These are phyloP conservation scores for Peromyscus eremicus DNA, from an alignment of 2,797 vertebrate species.

Conservation along the genomic window DNA sequence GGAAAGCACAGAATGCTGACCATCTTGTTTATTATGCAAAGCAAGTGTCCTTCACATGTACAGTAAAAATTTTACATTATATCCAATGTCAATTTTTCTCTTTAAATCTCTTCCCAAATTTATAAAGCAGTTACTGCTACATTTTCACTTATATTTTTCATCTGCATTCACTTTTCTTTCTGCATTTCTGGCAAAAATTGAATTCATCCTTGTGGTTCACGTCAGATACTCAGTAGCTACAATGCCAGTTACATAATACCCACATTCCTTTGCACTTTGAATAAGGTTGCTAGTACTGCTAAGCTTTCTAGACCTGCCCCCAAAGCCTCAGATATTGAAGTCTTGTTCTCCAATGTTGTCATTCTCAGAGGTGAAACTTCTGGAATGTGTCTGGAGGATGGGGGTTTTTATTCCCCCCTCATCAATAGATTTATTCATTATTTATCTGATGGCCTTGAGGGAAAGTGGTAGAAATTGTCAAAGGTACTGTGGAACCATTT, in stretches of 20 bases:
- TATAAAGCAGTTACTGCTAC: conserved; percentile 20
- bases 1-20: conserved; percentile 47
- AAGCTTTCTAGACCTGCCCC: background rate
- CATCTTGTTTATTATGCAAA: conserved; percentile 71
- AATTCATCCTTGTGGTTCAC: background rate
- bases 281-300: background rate
- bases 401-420: background rate
- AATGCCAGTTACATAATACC: background rate
- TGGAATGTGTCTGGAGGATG: background rate
- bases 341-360: background rate
- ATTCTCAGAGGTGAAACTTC: background rate
- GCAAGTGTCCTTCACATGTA: conserved; percentile 35
- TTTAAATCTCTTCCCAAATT: conserved; percentile 37
- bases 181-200: conserved; percentile 40
- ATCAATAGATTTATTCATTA: background rate
- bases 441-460: background rate
- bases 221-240: background rate
- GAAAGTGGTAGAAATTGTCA: background rate
- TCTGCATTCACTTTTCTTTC: background rate
- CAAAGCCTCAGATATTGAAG: background rate
- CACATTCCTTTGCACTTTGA: background rate
- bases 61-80: conserved; percentile 33
- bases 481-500: background rate
- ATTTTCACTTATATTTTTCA: conserved; percentile 38
- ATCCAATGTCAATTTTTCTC: background rate